Conservation (phyloP, 2,888 invertebrate genomes). For the Doris montereyensis region DNA sequence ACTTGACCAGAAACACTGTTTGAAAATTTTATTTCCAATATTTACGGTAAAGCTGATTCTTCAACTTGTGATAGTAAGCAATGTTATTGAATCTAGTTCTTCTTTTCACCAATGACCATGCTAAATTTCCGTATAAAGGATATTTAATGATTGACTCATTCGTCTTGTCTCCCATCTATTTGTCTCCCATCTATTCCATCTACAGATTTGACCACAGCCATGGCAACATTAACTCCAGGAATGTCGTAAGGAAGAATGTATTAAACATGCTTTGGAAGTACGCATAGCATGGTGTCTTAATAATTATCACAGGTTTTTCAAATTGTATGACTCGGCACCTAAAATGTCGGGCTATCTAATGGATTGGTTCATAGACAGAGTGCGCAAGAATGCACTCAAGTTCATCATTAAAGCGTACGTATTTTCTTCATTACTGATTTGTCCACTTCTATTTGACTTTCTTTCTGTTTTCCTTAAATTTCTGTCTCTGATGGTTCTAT, state of each 20-base stretch:
- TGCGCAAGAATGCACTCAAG: conserved; percentile 92
- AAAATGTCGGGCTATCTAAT: conserved; percentile 96
- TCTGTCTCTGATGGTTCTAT: conserved; percentile 15
- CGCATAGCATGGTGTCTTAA: conserved; percentile 94
- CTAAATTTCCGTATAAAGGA: too few species aligned
- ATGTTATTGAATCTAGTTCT: too few species aligned
- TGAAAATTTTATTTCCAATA: too few species aligned
- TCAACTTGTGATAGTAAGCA: too few species aligned
- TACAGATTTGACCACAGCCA: conserved; percentile 91
- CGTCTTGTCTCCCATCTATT: neutral
- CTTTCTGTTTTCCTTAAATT: neutral
- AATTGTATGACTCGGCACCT: conserved; percentile 89
- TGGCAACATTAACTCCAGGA: conserved; percentile 85
- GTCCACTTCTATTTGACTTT: neutral
- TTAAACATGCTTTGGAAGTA: conserved; percentile 89
- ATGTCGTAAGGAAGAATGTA: conserved; percentile 86
- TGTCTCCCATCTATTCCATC: neutral
- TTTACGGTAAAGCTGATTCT: too few species aligned
- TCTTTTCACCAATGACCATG: too few species aligned
- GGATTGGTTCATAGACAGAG: conserved; percentile 98
- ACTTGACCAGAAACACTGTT: too few species aligned
- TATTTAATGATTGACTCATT: too few species aligned
- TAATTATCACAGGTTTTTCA: conserved; percentile 94
- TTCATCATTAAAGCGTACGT: conserved; percentile 97
- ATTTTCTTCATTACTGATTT: conserved; percentile 59